Base-by-base conservation (phyloP, 2,888 invertebrate species). In the Itoplectis maculator region DNA sequence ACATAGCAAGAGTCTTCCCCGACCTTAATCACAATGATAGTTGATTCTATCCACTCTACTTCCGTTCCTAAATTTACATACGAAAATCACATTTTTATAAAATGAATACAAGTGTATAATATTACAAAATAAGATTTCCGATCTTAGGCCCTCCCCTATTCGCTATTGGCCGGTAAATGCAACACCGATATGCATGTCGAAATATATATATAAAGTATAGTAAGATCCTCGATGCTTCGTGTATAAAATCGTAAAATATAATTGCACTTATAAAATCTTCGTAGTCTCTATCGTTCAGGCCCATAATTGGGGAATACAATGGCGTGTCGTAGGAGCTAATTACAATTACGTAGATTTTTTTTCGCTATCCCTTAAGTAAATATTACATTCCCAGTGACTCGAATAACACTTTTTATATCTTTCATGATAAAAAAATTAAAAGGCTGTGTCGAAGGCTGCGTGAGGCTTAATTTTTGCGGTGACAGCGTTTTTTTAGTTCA, bases 31-130 rank as follows among this genome's bases (percentile, higher is more conserved):
- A 72, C 76, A 56, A 69, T 75, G 47, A 63, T 75, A 37, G 18
- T 63, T 42, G 37, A 54, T 45, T 4, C 54, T 51, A 63, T 51
- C 35, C 23, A 40, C 49, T 61, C 15, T 61, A 49, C 47, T 29
- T 59, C 45, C 40, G 40, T 8, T 65, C 35, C 18, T 23, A 75
- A 63, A 75, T 63, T 11, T 49, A 69, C 9, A 11, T 77, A 70
- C 20, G 47, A 74, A 74, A 77, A 79, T 75, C 61, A 81, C 81
- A 78, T 61, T 72, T 47, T 76, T 49, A 37, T 35, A 15, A 78
- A 66, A 77, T 65, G 18, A 47, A 20, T 73, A 72, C 35, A 51
- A 61, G 47, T 5, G 51, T 11, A 47, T 68, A 49, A 68, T 56
- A 72, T 51, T 61, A n/a, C n/a, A 77, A 76, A 72, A 76, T 72